phyloP scores from a whole-genome alignment of 1,140 invertebrate genomes.

The Pentalonia nigronervosa region DNA sequence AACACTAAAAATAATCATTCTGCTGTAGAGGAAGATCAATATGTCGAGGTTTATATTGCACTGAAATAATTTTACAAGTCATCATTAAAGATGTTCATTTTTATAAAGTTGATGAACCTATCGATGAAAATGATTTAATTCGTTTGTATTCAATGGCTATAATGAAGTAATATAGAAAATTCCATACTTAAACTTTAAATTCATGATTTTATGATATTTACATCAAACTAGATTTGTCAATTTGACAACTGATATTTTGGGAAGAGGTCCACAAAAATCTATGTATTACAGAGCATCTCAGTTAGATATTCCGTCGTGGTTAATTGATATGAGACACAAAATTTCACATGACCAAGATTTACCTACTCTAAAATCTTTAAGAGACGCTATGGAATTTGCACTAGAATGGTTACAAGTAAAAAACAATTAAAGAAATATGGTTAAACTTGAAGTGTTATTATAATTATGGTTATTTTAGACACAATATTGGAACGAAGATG shows the following conservation, averaged over 20 bases:
- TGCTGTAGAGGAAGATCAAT: conserved; percentile 27
- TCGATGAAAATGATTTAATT: conserved; percentile 36
- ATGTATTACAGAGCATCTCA: conserved; percentile 37
- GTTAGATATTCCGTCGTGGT: conserved; percentile 23
- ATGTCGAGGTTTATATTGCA: conserved; percentile 31
- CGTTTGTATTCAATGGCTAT: conserved; percentile 43
- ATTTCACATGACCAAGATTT: conserved; percentile 54
- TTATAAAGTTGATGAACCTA: neutral
- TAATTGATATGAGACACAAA: conserved; percentile 48
- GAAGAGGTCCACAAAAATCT: conserved; percentile 36
- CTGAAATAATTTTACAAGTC: conserved; percentile 46
- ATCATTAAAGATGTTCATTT: conserved; percentile 37
- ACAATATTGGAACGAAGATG: conserved; percentile 52
- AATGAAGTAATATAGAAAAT: conserved; percentile 31
- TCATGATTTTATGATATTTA: neutral
- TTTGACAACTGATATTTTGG: conserved; percentile 11
- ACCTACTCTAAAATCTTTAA: conserved; percentile 26
- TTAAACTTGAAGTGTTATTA: neutral
- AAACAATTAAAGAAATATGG: too few species aligned
- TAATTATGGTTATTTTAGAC: neutral
- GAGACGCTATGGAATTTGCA: conserved; percentile 19
- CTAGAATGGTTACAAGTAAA: conserved; percentile 44
- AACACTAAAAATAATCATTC: neutral
- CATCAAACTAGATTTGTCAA: conserved; percentile 24
- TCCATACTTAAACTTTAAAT: neutral